Conservation (phyloP, 2,888 invertebrate genomes). For the Brachyptera putata region DNA sequence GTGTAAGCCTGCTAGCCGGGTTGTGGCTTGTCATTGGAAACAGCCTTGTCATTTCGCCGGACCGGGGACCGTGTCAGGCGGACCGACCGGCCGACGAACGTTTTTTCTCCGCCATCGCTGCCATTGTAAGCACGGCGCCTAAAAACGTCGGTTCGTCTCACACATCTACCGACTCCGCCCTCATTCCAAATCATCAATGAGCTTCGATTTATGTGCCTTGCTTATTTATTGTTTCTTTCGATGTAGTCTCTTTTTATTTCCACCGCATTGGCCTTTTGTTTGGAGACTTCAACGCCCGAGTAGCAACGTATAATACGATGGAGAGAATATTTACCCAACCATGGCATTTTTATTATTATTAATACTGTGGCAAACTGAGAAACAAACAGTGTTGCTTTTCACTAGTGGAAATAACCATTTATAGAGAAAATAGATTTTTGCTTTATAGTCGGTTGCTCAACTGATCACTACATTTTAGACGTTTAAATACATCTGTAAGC, state of each 20-base stretch:
- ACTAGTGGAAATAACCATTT: too few species aligned
- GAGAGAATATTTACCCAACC: too few species aligned
- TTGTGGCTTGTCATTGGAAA: not conserved
- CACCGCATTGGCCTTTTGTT: too few species aligned
- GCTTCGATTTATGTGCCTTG: not conserved
- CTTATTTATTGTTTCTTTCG: not conserved
- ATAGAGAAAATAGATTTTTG: too few species aligned
- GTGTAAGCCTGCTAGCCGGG: not conserved
- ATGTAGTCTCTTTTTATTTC: too few species aligned
- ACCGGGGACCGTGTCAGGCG: not conserved
- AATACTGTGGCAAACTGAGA: too few species aligned
- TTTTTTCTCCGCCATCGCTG: not conserved
- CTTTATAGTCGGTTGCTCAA: too few species aligned
- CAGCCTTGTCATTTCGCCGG: not conserved
- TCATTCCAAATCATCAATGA: not conserved
- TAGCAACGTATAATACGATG: too few species aligned
- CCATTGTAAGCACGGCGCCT: not conserved
- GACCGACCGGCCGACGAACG: not conserved
- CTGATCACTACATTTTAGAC: too few species aligned
- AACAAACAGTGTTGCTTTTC: too few species aligned
- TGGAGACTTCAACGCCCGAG: not conserved
- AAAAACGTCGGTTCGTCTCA: not conserved
- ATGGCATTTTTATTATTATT: too few species aligned
- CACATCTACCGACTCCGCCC: not conserved
- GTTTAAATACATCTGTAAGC: too few species aligned